Evolutionary conservation across 2,113 vertebrate species (phyloP).

Genomic region (Mesembrinibis cayennensis): DNA sequence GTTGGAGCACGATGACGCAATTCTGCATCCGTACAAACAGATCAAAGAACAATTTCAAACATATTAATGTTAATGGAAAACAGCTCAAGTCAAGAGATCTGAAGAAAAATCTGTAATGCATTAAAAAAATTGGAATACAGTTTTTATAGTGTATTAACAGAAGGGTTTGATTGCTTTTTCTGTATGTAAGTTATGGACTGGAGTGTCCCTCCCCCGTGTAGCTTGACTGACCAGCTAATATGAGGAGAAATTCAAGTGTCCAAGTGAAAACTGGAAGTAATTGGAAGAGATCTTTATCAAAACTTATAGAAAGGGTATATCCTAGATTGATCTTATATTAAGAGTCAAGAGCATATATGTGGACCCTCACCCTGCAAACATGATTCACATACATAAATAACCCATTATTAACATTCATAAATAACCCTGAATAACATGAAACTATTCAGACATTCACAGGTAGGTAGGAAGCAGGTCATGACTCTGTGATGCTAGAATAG

Average conservation of each 20-base stretch:
- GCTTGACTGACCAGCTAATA: neutral
- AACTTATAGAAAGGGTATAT: neutral
- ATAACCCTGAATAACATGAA: neutral
- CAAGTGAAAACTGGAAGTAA: neutral
- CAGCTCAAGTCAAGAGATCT: conserved; percentile 6
- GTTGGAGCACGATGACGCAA: neutral
- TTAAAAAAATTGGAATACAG: neutral
- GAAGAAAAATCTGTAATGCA: conserved; percentile 14
- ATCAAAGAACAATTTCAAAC: conserved; percentile 60
- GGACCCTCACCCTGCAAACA: neutral
- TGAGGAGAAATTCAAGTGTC: neutral
- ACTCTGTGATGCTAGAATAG: neutral
- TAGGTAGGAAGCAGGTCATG: neutral
- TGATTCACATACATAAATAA: neutral
- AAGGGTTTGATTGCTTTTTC: neutral
- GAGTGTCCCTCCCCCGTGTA: neutral
- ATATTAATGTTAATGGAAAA: conserved; percentile 36
- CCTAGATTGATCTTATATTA: neutral
- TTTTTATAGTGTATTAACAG: neutral
- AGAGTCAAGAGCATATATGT: neutral
- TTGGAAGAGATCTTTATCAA: neutral
- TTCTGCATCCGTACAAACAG: conserved; percentile 1
- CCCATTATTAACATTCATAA: neutral
- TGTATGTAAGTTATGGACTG: neutral
- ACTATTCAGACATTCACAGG: neutral